Percentiles rank a stretch among this genome's conserved stretches.
Conservation (phyloP, 1,140 invertebrate genomes). For the Neodiprion pinetum region DNA sequence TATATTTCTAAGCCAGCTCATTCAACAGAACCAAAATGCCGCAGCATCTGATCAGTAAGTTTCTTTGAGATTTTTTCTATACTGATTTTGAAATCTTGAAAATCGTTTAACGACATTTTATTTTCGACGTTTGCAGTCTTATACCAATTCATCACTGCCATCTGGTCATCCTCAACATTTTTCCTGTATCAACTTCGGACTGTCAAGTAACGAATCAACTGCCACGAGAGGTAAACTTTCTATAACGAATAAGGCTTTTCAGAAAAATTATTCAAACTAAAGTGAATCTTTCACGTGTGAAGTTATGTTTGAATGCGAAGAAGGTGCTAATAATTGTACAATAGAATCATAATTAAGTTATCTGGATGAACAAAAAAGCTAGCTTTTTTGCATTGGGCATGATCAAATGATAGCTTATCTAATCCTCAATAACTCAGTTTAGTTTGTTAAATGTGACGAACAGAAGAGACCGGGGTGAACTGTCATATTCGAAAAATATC, state of each 20-base stretch:
- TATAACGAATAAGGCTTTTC: background rate
- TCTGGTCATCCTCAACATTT: slow-evolving; percentile 87
- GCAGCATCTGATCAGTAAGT: slow-evolving; percentile 67
- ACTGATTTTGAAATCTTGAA: background rate
- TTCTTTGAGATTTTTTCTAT: background rate
- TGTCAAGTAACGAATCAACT: slow-evolving; percentile 76
- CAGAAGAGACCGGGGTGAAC: too few species aligned
- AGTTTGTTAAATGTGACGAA: too few species aligned
- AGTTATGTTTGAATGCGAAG: too few species aligned
- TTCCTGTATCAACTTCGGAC: slow-evolving; percentile 75
- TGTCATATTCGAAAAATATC: too few species aligned
- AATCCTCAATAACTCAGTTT: too few species aligned
- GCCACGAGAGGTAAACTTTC: slow-evolving; percentile 65
- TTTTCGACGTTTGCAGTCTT: slow-evolving; percentile 63
- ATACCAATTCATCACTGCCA: slow-evolving; percentile 86
- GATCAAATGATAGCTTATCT: too few species aligned
- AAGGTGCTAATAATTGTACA: too few species aligned
- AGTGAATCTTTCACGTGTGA: background rate
- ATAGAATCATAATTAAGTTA: too few species aligned
- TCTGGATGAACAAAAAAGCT: too few species aligned
- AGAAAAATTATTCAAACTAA: slow-evolving; percentile 20
- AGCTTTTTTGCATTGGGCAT: too few species aligned
- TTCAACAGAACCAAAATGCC: slow-evolving; percentile 82
- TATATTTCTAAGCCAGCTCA: slow-evolving; percentile 79
- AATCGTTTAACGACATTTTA: slow-evolving; percentile 18